Evolutionary conservation across 1,140 invertebrate species (phyloP).

Genomic region (Drosophila setifemur): DNA sequence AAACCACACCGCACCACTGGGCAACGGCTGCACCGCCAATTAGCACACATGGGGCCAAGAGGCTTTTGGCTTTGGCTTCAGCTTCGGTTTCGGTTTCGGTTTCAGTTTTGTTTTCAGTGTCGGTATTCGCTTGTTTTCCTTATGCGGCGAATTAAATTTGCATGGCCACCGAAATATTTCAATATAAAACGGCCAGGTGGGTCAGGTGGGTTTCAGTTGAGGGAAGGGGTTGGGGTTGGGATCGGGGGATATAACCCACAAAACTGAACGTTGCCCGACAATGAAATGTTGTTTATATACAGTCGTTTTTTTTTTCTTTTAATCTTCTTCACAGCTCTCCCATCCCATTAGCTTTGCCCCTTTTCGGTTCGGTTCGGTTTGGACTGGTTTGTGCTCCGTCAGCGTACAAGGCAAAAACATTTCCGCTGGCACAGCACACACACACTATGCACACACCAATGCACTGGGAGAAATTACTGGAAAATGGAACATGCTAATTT

Average conservation of each 20-base stretch:
- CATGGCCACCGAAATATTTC: constrained; percentile 53
- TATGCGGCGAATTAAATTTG: constrained; percentile 55
- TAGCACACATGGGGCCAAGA: constrained; percentile 55
- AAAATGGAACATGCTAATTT: too few relatives aligned
- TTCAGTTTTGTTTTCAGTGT: not conserved
- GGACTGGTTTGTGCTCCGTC: constrained; percentile 43
- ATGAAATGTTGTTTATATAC: constrained; percentile 40
- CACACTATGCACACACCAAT: not conserved
- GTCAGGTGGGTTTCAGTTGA: not conserved
- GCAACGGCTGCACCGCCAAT: constrained; percentile 39
- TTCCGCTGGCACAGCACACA: constrained; percentile 51
- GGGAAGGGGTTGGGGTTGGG: not conserved
- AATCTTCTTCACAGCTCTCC: constrained; percentile 14
- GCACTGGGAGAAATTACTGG: not conserved
- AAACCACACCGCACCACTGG: not conserved
- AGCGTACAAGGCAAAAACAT: constrained; percentile 51
- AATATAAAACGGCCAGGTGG: constrained; percentile 35
- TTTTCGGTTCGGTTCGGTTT: constrained; percentile 23
- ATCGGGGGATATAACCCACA: not conserved
- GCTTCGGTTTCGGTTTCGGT: constrained; percentile 39
- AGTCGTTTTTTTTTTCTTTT: constrained; percentile 24
- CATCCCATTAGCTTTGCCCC: constrained; percentile 27
- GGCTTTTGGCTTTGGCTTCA: constrained; percentile 34
- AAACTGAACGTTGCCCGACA: constrained; percentile 7
- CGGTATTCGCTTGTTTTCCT: constrained; percentile 46